Evolutionary conservation across 2,113 vertebrate species (phyloP).

Genomic region (Macaca nemestrina): DNA sequence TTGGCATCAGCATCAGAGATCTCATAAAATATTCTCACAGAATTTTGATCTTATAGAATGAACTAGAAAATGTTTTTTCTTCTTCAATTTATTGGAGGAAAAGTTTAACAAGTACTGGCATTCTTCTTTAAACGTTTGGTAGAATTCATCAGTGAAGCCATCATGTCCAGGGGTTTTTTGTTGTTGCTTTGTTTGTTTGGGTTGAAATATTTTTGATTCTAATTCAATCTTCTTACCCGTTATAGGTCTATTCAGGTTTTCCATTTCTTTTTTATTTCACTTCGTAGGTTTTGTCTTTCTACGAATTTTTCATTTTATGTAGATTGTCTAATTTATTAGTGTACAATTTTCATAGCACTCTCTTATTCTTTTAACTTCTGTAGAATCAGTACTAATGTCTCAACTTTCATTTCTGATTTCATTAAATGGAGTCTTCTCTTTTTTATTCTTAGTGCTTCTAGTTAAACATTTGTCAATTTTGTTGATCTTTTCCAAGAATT

Average conservation of each 20-base stretch:
- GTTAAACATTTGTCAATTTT: neutral
- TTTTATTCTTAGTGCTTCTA: neutral
- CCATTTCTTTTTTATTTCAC: neutral
- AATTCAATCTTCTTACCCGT: neutral
- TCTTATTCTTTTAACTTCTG: neutral
- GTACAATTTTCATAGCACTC: neutral
- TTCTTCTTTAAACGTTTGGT: neutral
- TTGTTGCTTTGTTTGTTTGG: neutral
- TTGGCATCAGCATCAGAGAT: neutral
- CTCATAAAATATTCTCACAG: too few relatives aligned
- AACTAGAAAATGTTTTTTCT: neutral
- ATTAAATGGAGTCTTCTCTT: neutral
- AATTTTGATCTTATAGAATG: neutral
- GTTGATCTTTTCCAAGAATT: neutral
- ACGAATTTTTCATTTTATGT: neutral
- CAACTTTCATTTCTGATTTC: neutral
- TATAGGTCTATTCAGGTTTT: neutral
- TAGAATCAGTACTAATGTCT: neutral
- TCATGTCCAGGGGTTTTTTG: neutral
- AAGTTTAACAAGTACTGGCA: neutral
- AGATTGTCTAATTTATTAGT: neutral
- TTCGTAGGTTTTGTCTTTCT: neutral
- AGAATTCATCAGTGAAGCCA: neutral
- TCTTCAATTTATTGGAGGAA: neutral
- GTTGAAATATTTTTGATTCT: neutral